These are phyloP conservation scores for Lepidothrix coronata DNA, from an alignment of 2,113 vertebrate species.

Conservation along the genomic window DNA sequence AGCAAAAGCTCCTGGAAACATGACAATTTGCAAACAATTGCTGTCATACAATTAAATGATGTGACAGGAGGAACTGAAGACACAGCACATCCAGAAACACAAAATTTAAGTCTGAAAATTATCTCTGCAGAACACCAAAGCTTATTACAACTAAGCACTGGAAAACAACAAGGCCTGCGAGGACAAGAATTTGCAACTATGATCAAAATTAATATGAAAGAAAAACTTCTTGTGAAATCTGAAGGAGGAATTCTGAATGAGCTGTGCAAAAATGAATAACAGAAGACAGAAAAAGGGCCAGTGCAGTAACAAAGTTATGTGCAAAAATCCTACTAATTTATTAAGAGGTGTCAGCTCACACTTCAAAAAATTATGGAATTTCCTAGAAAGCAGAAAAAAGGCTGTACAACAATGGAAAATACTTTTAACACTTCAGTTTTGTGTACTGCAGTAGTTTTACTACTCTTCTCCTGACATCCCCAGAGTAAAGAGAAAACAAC, in stretches of 20 bases:
- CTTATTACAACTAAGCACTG: not conserved
- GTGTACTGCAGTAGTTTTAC: not conserved
- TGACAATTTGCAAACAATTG: not conserved
- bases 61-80: constrained; percentile 25
- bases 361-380: not conserved
- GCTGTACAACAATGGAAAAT: not conserved
- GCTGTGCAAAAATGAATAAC: not conserved
- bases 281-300: not conserved
- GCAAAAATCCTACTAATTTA: not conserved
- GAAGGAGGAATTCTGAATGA: not conserved
- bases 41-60: constrained; percentile 17
- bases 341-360: not conserved
- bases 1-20: constrained; percentile 11
- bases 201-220: constrained; percentile 16
- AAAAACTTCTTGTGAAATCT: not conserved
- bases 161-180: not conserved
- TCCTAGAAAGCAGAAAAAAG: not conserved
- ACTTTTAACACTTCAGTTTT: not conserved
- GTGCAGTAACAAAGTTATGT: not conserved
- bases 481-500: not conserved
- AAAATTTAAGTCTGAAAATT: constrained; percentile 35
- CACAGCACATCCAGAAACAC: not conserved
- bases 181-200: not conserved
- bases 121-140: constrained; percentile 21
- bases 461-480: not conserved